Base-by-base conservation (phyloP, 2,888 invertebrate genomes). In the Leucozona laternaria region DNA sequence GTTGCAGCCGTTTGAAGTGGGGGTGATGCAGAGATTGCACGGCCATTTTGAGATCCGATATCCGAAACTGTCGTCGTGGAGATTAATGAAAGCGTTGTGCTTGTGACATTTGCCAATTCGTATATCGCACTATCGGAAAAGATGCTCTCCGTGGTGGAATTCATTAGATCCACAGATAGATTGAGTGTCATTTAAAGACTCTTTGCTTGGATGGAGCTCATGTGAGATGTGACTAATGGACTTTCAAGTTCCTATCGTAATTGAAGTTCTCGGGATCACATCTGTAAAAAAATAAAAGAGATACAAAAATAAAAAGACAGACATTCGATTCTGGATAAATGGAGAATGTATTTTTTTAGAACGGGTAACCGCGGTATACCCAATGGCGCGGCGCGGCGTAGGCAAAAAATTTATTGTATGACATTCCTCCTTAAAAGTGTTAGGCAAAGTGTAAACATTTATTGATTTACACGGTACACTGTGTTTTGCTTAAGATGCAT, bases 131-230 rank as follows among this genome's bases (percentile, higher is more conserved):
- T 68, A 48, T 85, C 80, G 28, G 62, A 31, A 15, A 85, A 48
- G 22, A 80, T 55, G 45, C 31, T 80, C 40, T 80, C 80, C 11
- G 80, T 85, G 55, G 72, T 34, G 66, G 15, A 72, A 77, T 73
- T 72, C 84, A 85, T 85, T 76, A 72, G 45, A 31, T 77, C 53
- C 64, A 66, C 60, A 72, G 40, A 76, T 60, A 60, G 72, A 66
- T 28, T 55, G 45, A 53, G n/a, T 53, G 64, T 22, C 34, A 45
- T 53, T 78, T 60, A 68, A 55, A 53, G 45, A 7, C 15, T 66
- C 15, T n/a, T 31, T 13, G 66, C 13, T 48, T 20, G 48, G 43
- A 31, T 34, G 7, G 48, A 66, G 66, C 7, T 43, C 25, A 62
- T 62, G 62, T 31, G 17, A 66, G n/a, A 62, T 62, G 62, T 31